Conservation (phyloP, 2,888 invertebrate genomes). For the Micropterix aruncella region DNA sequence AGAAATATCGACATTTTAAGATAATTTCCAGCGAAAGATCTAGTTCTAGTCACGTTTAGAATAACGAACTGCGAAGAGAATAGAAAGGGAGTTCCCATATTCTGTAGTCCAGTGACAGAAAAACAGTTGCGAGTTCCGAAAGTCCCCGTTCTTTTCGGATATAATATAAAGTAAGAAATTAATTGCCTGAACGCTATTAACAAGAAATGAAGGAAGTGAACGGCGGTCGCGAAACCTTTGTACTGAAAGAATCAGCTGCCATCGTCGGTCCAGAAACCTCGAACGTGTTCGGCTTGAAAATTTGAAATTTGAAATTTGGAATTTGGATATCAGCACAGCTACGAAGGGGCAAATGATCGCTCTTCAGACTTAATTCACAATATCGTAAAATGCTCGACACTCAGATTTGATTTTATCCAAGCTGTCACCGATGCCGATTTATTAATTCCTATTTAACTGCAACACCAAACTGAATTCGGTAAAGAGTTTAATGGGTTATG, state of each 20-base stretch:
- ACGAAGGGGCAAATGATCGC: background rate
- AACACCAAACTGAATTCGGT: background rate
- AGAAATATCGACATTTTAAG: background rate
- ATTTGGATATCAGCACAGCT: background rate
- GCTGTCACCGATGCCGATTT: background rate
- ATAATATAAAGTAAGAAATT: background rate
- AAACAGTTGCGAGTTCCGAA: background rate
- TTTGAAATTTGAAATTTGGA: background rate
- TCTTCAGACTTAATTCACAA: background rate
- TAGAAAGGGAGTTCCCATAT: background rate
- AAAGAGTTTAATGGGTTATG: background rate
- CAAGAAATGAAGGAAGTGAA: background rate
- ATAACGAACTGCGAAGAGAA: background rate
- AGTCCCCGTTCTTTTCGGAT: background rate
- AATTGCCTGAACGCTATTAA: background rate
- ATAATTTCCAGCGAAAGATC: background rate
- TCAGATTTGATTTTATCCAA: background rate
- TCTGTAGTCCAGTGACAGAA: background rate
- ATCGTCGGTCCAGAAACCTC: background rate
- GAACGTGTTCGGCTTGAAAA: background rate
- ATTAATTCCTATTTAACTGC: background rate
- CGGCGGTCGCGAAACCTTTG: background rate
- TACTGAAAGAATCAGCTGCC: background rate
- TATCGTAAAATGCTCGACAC: background rate
- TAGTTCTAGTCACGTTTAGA: background rate